Evolutionary conservation across 2,888 invertebrate genomes (phyloP).

Genomic region (Drosophila tripunctata): DNA sequence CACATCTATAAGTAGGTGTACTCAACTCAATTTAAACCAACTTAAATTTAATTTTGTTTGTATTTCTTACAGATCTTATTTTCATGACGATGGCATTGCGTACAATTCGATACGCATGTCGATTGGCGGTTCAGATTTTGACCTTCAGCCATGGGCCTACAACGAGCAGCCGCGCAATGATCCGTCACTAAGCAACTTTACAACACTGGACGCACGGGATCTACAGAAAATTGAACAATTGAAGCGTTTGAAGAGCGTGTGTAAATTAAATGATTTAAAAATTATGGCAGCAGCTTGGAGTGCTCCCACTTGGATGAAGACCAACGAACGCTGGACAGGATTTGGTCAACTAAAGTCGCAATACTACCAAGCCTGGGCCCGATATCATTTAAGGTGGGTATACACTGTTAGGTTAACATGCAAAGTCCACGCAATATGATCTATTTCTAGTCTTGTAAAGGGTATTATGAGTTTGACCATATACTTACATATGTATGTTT

Average conservation of each 20-base stretch:
- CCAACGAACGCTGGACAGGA: conserved; percentile 86
- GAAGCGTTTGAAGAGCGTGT: conserved; percentile 68
- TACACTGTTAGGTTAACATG: no score
- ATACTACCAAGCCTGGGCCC: conserved; percentile 92
- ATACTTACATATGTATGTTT: conserved; percentile 8
- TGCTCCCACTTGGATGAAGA: conserved; percentile 90
- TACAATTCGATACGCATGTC: conserved; percentile 93
- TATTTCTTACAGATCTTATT: conserved; percentile 88
- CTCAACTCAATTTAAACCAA: neutral
- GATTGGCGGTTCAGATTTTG: conserved; percentile 95
- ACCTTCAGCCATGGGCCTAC: conserved; percentile 92
- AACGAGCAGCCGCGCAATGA: conserved; percentile 87
- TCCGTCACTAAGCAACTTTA: conserved; percentile 87
- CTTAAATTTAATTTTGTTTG: neutral
- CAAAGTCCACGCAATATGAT: no score
- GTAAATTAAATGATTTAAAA: conserved; percentile 71
- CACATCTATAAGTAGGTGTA: conserved; percentile 78
- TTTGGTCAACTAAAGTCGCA: conserved; percentile 85
- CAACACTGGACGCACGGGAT: conserved; percentile 82
- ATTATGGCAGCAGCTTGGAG: conserved; percentile 86
- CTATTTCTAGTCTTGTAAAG: no score
- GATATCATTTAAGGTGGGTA: conserved; percentile 90
- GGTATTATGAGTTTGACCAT: no score
- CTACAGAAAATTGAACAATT: conserved; percentile 80
- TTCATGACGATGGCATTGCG: conserved; percentile 88